phyloP scores from a whole-genome alignment of 2,113 vertebrate species.

The Silurus meridionalis region DNA sequence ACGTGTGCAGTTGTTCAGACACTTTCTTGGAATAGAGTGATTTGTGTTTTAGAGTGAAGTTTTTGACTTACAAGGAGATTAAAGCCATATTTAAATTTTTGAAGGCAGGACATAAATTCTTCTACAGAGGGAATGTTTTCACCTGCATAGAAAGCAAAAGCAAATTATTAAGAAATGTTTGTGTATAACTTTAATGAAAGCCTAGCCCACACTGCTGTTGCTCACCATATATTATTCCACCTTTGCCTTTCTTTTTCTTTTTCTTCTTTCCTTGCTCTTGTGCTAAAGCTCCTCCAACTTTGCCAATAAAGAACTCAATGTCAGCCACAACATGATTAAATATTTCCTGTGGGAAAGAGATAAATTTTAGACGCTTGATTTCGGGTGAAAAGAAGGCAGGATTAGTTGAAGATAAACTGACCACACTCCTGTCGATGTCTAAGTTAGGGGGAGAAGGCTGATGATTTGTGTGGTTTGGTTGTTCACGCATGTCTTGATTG shows the following conservation, averaged over 20 bases:
- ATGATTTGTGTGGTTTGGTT: not conserved
- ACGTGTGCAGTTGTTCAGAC: not conserved
- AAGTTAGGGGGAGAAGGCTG: not conserved
- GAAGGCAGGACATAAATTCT: constrained; percentile 71
- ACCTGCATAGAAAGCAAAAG: constrained; percentile 33
- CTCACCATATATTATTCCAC: constrained; percentile 27
- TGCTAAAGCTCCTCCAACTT: constrained; percentile 30
- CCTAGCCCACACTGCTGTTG: not conserved
- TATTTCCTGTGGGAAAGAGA: constrained; percentile 72
- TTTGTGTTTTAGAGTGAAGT: not conserved
- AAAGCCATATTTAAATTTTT: constrained; percentile 86
- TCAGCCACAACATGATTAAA: constrained; percentile 81
- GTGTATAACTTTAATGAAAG: not conserved
- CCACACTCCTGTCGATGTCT: constrained; percentile 55
- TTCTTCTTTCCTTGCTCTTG: constrained; percentile 50
- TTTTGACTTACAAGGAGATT: constrained; percentile 80
- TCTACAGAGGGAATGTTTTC: constrained; percentile 54
- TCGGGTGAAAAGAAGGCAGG: not conserved
- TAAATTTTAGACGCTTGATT: not conserved
- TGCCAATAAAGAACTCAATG: constrained; percentile 77
- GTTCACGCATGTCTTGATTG: constrained; percentile 8
- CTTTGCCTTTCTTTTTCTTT: constrained; percentile 66
- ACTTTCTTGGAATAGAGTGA: not conserved
- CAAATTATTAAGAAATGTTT: not conserved
- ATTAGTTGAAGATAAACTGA: constrained; percentile 50